Evolutionary conservation across 2,113 vertebrate genomes (phyloP).

Genomic region (Polypterus bichir): DNA sequence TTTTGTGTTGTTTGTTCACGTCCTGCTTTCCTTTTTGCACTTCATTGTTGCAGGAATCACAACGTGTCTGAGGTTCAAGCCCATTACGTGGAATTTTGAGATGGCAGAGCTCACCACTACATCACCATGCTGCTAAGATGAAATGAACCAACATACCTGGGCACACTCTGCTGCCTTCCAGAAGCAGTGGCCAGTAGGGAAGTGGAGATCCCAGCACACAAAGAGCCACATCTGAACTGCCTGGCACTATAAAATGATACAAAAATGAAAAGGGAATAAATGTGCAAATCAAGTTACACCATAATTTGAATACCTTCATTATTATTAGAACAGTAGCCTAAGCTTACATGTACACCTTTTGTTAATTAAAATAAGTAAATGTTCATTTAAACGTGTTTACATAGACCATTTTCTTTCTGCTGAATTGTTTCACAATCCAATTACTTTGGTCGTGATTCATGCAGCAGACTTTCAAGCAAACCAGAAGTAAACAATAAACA

Average conservation of each 20-base stretch:
- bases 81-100: constrained; percentile 4
- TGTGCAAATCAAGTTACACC: neutral
- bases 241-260: constrained; percentile 25
- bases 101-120: neutral
- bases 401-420: no score
- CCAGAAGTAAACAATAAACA: no score
- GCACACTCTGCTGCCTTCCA: constrained; percentile 44
- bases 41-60: neutral
- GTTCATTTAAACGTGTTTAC: no score
- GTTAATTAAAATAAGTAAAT: no score
- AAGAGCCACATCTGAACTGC: constrained; percentile 34
- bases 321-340: neutral
- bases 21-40: neutral
- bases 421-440: no score
- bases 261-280: constrained; percentile 7
- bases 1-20: no score
- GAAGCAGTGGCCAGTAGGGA: constrained; percentile 42
- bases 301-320: neutral
- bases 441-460: no score
- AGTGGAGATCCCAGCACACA: constrained; percentile 48
- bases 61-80: constrained; percentile 6
- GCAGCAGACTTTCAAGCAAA: no score
- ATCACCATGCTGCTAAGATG: neutral
- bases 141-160: constrained; percentile 36
- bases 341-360: neutral